Conservation (phyloP, 2,113 vertebrate species). For the Marmota monax region DNA sequence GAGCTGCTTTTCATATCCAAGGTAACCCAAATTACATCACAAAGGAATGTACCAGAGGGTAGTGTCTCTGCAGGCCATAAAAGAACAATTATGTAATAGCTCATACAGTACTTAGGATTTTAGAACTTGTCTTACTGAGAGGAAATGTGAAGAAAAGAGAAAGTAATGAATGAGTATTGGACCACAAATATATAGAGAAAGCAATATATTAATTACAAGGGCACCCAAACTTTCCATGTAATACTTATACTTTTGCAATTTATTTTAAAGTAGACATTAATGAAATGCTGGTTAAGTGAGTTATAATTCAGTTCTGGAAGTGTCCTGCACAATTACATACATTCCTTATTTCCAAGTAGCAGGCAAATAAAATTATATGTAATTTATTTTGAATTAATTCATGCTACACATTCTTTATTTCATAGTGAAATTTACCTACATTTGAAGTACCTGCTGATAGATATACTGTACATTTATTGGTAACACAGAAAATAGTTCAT, state of each 20-base stretch:
- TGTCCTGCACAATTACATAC: neutral
- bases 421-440: neutral
- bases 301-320: conserved; percentile 47
- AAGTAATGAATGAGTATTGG: conserved; percentile 39
- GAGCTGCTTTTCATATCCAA: conserved; percentile 67
- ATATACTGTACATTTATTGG: neutral
- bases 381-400: conserved; percentile 54
- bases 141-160: conserved; percentile 49
- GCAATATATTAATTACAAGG: conserved; percentile 40
- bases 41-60: conserved; percentile 43
- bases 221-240: neutral
- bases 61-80: conserved; percentile 41
- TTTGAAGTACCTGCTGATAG: conserved; percentile 1
- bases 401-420: neutral
- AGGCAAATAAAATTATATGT: conserved; percentile 51
- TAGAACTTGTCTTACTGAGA: conserved; percentile 50
- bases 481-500: neutral
- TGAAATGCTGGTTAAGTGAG: conserved; percentile 25
- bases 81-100: conserved; percentile 67
- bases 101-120: conserved; percentile 44
- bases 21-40: conserved; percentile 63
- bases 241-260: conserved; percentile 40
- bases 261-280: conserved; percentile 9
- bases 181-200: neutral
- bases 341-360: conserved; percentile 44